Base-by-base conservation (phyloP, 2,888 invertebrate species). In the Agonopterix alstromeriana region DNA sequence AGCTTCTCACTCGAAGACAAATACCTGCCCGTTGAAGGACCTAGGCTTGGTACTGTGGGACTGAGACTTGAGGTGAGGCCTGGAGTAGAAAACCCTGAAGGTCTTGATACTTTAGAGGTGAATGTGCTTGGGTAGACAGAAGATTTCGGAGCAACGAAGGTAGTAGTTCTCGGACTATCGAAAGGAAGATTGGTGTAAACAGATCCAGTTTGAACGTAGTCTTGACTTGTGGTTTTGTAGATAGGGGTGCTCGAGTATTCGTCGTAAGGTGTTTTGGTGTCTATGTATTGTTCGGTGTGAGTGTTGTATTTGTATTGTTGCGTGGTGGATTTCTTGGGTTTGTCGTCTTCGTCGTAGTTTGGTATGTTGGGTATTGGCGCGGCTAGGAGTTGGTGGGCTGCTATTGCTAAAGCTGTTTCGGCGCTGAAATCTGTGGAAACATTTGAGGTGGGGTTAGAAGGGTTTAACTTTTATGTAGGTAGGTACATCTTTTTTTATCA, bases 361-460 rank as follows among this genome's bases (percentile, higher is more conserved):
- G 73, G 71, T 36, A 77, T 66, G 55, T 68, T 73, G 1, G 89
- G 89, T 36, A 88, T 58, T 0, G 89, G 89, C 3, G 89, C 89
- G 9, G 82, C 73, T 27, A 88, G 63, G 3, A 89, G 78, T 57
- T 89, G 83, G 60, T 89, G 87, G 5, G 87, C 82, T 8, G 87
- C 89, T 52, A 89, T 67, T 1, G 89, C 89, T 45, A 89, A 64
- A 1, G 85, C 87, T 5, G 88, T 86, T 66, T 89, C 88, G 14
- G 81, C 73, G 54, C 63, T 78, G 56, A 76, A 70, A 53, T 82
- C 88, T 89, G 73, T 27, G 27, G 27, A 27, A 27, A 27, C 27
- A 27, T 27, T 27, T 27, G 5, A 27, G 27, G 27, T 27, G 5
- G 7, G 27, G 27, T 27, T 27, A 27, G 17, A 27, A 7, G 27